Percentiles rank a stretch among this genome's conserved stretches.
Conservation (phyloP, 2,888 invertebrate genomes). For the Stegophylla sp. region DNA sequence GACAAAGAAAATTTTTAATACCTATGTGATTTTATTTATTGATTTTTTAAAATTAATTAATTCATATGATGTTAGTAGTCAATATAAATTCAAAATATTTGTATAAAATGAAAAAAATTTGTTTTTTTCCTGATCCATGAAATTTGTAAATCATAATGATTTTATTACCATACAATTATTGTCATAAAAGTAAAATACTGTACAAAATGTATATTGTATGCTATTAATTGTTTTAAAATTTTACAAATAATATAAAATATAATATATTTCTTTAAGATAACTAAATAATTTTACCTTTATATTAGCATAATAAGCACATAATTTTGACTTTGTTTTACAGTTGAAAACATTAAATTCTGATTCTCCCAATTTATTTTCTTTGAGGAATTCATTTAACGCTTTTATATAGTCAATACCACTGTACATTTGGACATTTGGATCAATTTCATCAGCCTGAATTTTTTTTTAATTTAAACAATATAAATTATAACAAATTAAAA, state of each 20-base stretch:
- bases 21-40: too few species aligned
- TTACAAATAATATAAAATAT: not conserved
- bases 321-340: constrained; percentile 28
- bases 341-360: constrained; percentile 37
- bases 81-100: too few species aligned
- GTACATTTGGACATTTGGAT: constrained; percentile 1
- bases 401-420: constrained; percentile 29
- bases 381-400: not conserved
- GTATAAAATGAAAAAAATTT: too few species aligned
- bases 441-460: constrained; percentile 23
- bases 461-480: not conserved
- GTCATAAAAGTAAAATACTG: too few species aligned
- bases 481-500: not conserved
- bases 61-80: too few species aligned
- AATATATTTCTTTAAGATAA: not conserved
- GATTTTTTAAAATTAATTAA: too few species aligned
- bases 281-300: constrained; percentile 37
- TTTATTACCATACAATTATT: too few species aligned
- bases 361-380: constrained; percentile 42
- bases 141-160: too few species aligned
- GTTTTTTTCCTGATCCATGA: too few species aligned
- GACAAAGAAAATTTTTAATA: too few species aligned
- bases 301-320: constrained; percentile 45
- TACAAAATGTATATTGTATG: too few species aligned
- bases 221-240: too few species aligned